Evolutionary conservation across 1,140 invertebrate genomes (phyloP).

Genomic region (Eriocheir sinensis): DNA sequence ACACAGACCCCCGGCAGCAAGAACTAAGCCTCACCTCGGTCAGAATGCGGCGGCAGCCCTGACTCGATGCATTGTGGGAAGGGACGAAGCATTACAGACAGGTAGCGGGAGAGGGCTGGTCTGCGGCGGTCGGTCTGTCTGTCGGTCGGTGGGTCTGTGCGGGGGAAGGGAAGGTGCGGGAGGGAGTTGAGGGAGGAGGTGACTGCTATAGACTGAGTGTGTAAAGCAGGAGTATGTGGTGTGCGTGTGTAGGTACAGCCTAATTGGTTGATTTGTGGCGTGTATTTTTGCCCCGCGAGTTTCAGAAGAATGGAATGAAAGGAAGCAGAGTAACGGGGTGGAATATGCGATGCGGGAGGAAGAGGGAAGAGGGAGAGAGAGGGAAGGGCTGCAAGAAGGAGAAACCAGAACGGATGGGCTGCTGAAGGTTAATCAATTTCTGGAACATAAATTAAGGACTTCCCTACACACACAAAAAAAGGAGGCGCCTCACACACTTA

Average conservation of each 20-base stretch:
- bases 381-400: not conserved
- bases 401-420: conserved; percentile 31
- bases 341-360: not conserved
- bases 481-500: conserved; percentile 22
- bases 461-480: conserved; percentile 20
- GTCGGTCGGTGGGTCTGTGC: not conserved
- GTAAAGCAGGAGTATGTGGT: not conserved
- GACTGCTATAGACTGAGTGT: not conserved
- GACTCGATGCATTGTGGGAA: conserved; percentile 4
- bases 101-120: conserved; percentile 6
- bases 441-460: conserved; percentile 41
- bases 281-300: not conserved
- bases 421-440: conserved; percentile 19
- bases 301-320: not conserved
- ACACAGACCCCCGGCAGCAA: not conserved
- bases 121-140: not conserved
- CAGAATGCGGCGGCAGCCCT: not conserved
- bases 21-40: not conserved
- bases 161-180: not conserved
- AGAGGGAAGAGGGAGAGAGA: conserved; percentile 7
- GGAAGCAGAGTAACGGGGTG: not conserved
- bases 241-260: not conserved
- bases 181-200: not conserved
- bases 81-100: conserved; percentile 30
- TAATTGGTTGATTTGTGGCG: not conserved